Evolutionary conservation across 2,888 invertebrate species (phyloP).

Genomic region (Drosophila limbata): DNA sequence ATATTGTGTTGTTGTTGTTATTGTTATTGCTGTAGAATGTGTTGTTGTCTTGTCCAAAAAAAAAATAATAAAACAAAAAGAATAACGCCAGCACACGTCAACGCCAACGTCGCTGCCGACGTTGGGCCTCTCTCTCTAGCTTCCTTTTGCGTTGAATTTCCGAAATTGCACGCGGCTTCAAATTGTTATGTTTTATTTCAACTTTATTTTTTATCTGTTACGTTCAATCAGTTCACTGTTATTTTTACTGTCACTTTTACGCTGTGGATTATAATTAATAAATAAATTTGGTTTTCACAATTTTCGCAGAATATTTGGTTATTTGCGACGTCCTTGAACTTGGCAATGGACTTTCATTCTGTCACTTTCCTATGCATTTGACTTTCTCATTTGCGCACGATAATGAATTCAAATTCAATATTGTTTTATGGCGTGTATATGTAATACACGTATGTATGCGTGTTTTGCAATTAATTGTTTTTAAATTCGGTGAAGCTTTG

Average conservation of each 20-base stretch:
- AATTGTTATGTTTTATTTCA: slow-evolving; percentile 4
- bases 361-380: slow-evolving; percentile 32
- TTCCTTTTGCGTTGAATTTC: slow-evolving; percentile 21
- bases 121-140: slow-evolving; percentile 13
- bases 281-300: slow-evolving; percentile 7
- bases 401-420: slow-evolving; percentile 14
- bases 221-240: slow-evolving; percentile 36
- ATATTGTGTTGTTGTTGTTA: slow-evolving; percentile 36
- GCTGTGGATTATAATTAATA: slow-evolving; percentile 21
- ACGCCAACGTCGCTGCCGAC: slow-evolving; percentile 41
- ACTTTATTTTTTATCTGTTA: slow-evolving; percentile 4
- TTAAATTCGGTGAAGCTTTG: slow-evolving; percentile 29
- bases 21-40: slow-evolving; percentile 31
- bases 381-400: slow-evolving; percentile 26
- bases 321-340: slow-evolving; percentile 76
- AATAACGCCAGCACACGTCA: slow-evolving; percentile 46
- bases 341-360: slow-evolving; percentile 68
- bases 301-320: slow-evolving; percentile 1
- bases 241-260: slow-evolving; percentile 17
- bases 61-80: background rate
- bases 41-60: slow-evolving; percentile 25
- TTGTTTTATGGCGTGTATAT: slow-evolving; percentile 7
- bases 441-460: background rate
- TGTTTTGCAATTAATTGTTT: slow-evolving; percentile 35
- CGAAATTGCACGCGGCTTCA: slow-evolving; percentile 42